Conservation (phyloP, 2,113 vertebrate genomes). For the Calidris pugnax region DNA sequence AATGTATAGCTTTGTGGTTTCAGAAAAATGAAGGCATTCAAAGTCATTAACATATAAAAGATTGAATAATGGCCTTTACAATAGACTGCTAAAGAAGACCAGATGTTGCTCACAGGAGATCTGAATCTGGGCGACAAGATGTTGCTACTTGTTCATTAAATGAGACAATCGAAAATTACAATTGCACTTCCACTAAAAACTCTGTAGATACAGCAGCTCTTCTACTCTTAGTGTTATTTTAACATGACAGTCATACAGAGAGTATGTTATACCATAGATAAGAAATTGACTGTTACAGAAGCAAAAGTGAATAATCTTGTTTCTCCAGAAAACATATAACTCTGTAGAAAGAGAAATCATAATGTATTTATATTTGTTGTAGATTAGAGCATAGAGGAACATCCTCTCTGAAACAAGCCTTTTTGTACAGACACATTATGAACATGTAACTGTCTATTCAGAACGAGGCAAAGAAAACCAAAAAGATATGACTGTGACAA, state of each 20-base stretch:
- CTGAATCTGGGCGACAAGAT: not conserved
- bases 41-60: slow-evolving; percentile 22
- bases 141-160: slow-evolving; percentile 20
- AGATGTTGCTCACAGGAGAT: slow-evolving; percentile 27
- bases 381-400: not conserved
- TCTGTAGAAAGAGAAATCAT: not conserved
- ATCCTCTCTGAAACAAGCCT: not conserved
- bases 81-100: slow-evolving; percentile 17
- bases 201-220: not conserved
- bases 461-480: not conserved
- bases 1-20: slow-evolving; percentile 38
- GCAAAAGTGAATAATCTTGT: not conserved
- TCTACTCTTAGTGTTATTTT: not conserved
- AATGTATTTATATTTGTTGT: not conserved
- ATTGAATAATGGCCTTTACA: slow-evolving; percentile 24
- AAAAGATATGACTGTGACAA: not conserved
- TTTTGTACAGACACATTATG: not conserved
- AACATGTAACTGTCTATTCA: not conserved
- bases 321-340: not conserved
- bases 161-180: not conserved
- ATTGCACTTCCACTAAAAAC: not conserved
- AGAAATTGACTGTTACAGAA: not conserved
- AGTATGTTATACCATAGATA: not conserved
- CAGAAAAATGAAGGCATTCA: slow-evolving; percentile 7
- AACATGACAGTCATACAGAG: not conserved